phyloP scores from a whole-genome alignment of 1,140 invertebrate species.

The Drosophila equinoxialis region DNA sequence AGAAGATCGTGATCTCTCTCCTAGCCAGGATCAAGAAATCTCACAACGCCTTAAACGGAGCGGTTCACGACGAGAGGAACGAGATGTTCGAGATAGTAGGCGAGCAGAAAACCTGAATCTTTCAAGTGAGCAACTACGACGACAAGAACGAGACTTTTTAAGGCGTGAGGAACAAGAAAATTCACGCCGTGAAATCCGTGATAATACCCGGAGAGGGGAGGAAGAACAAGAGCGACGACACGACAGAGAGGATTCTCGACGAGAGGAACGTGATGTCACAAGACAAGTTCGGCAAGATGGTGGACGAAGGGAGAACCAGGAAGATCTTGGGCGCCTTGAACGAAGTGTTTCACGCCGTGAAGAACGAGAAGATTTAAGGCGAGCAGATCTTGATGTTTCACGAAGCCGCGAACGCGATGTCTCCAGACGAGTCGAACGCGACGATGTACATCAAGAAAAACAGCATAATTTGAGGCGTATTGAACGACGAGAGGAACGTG shows the following conservation, averaged over 20 bases:
- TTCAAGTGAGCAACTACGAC: background rate
- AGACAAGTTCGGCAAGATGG: too few species aligned
- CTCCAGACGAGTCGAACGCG: background rate
- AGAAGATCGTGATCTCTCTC: background rate
- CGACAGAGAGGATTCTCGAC: too few species aligned
- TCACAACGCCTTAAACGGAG: too few species aligned
- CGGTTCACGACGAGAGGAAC: constrained; percentile 10
- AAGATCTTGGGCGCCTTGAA: background rate
- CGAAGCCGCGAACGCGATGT: constrained; percentile 17
- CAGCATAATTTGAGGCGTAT: background rate
- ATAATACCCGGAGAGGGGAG: constrained; percentile 4
- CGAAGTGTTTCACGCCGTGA: background rate
- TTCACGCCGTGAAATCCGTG: background rate
- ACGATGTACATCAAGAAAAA: background rate
- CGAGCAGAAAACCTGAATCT: too few species aligned
- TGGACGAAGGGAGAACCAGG: background rate
- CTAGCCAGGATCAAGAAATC: background rate
- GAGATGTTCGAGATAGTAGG: background rate
- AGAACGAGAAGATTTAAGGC: background rate
- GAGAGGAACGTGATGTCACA: background rate
- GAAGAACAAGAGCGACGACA: background rate
- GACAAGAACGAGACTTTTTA: background rate
- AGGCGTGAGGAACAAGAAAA: background rate
- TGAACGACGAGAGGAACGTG: constrained; percentile 3
- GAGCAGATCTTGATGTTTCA: background rate